Conservation (phyloP, 2,113 vertebrate species). For the Pseudois nayaur region DNA sequence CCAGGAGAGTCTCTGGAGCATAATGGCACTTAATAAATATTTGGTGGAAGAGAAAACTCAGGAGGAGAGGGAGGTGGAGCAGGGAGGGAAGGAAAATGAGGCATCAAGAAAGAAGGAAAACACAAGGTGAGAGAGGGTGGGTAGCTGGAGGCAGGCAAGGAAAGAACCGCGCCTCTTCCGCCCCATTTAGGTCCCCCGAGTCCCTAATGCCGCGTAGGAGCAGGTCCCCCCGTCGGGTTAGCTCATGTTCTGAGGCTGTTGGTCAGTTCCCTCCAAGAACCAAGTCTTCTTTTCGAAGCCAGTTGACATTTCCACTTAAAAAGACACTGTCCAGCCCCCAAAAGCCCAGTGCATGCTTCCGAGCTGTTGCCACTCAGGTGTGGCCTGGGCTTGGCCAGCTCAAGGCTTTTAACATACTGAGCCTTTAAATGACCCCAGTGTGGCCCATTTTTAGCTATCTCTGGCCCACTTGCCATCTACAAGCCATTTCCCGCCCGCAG, state of each 20-base stretch:
- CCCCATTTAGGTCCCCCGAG: neutral
- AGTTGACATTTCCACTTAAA: neutral
- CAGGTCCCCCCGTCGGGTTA: fast-evolving
- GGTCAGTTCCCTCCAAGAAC: neutral
- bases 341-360: neutral
- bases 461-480: neutral
- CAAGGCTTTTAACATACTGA: neutral
- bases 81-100: neutral
- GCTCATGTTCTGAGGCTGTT: neutral
- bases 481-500: neutral
- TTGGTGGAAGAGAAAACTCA: neutral
- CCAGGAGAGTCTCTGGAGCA: neutral
- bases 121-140: neutral
- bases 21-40: neutral
- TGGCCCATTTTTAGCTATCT: neutral
- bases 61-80: neutral
- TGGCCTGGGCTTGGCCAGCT: neutral
- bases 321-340: neutral
- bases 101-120: neutral
- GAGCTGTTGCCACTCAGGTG: neutral
- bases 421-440: neutral
- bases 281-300: neutral
- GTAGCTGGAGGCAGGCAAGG: neutral
- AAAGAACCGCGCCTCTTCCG: fast-evolving
- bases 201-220: neutral